Evolutionary conservation across 2,113 vertebrate genomes (phyloP).

Genomic region (Danionella cerebrum): DNA sequence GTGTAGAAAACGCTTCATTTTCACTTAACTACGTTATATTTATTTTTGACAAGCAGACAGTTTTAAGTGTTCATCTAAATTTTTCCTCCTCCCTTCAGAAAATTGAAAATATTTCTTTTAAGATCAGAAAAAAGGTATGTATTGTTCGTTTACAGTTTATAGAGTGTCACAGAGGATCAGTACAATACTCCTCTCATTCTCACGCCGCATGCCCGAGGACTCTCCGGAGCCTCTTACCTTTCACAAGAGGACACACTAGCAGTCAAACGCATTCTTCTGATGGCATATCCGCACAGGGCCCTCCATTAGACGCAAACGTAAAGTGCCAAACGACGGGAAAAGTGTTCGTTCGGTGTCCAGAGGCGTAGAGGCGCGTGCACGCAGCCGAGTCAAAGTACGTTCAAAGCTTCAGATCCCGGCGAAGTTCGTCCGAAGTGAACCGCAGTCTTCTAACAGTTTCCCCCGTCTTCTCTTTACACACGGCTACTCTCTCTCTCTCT

Average conservation of each 20-base stretch:
- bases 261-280: constrained; percentile 56
- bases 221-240: constrained; percentile 55
- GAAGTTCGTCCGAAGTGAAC: not conserved
- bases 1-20: too few relatives aligned
- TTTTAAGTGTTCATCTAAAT: too few relatives aligned
- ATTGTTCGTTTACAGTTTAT: too few relatives aligned
- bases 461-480: constrained; percentile 1
- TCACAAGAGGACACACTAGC: constrained; percentile 54
- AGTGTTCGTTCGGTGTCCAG: not conserved
- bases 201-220: not conserved
- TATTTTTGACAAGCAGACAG: too few relatives aligned
- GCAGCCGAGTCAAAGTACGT: constrained; percentile 17
- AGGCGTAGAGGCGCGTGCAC: not conserved
- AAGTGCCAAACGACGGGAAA: constrained; percentile 38
- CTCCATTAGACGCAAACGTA: constrained; percentile 67
- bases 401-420: constrained; percentile 26
- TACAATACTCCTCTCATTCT: too few relatives aligned
- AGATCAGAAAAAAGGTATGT: too few relatives aligned
- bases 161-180: too few relatives aligned
- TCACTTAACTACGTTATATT: too few relatives aligned
- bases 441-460: not conserved
- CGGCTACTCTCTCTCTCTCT: constrained; percentile 18
- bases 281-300: constrained; percentile 66
- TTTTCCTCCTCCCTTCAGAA: too few relatives aligned
- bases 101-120: too few relatives aligned